Base-by-base conservation (phyloP, 2,888 invertebrate species). In the Lamproptera curius region DNA sequence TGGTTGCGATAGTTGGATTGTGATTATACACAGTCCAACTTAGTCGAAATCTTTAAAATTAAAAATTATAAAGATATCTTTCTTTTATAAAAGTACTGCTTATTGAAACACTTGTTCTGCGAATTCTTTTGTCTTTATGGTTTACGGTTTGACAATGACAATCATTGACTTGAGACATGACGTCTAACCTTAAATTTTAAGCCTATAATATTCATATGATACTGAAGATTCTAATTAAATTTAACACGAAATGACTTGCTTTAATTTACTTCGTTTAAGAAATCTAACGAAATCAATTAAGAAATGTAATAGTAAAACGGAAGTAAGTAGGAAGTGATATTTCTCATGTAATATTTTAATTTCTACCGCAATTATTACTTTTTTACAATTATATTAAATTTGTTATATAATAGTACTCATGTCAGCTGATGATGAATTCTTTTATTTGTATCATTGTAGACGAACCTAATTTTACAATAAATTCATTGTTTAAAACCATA, bases 211-310 rank as follows among this genome's bases (percentile, higher is more conserved):
- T 33, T 31, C n/a, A 11, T 31, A n/a, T 13, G 9, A n/a, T 31
- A 31, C 31, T 6, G 31, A 41, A 31, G 9, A 6, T 16, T 28
- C 10, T 42, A 47, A 42, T 42, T 38, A 20, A 31, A 47, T 54
- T 52, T 51, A 45, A 52, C 48, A 34, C 36, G 79, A 61, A 62
- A 86, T 86, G 85, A 82, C 86, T 23, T 66, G 84, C 57, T 59
- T 70, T 45, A 82, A 75, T 57, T 56, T 81, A 46, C 60, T 76
- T 53, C 73, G 81, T 40, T 53, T 73, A 52, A 51, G 66, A 38
- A 75, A 71, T 54, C 46, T 70, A 45, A 52, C 77, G 9, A 75
- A 61, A 53, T 57, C 65, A 58, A 52, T 66, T 9, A 74, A 67
- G 26, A 81, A 75, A 59, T 54, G 62, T 28, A 66, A 62, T 52